Evolutionary conservation across 2,797 vertebrate genomes (phyloP).

Genomic region (Rhynchotus rufescens): DNA sequence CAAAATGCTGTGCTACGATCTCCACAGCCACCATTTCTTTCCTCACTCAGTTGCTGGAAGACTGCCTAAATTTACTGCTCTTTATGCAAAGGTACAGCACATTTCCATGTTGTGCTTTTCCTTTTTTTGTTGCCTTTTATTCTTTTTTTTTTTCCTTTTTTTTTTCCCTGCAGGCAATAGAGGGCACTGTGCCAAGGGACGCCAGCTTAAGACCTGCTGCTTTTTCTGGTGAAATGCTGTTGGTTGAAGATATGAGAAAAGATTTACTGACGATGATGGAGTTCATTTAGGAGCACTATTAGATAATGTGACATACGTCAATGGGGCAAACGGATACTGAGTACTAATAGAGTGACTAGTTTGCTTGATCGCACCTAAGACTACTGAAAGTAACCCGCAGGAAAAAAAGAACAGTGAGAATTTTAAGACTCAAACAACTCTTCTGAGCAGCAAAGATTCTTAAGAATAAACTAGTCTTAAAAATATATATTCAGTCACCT

Average conservation of each 20-base stretch:
- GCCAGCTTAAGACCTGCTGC: not conserved
- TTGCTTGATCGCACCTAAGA: not conserved
- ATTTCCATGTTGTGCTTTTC: not conserved
- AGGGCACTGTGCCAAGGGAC: constrained; percentile 40
- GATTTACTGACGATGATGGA: not conserved
- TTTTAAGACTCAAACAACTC: not conserved
- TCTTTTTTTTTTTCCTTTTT: not conserved
- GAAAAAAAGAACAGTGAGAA: not conserved
- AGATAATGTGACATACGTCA: not conserved
- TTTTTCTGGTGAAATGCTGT: not conserved
- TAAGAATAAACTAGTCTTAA: constrained; percentile 30
- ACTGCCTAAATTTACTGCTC: not conserved
- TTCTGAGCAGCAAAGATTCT: not conserved
- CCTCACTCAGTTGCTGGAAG: not conserved
- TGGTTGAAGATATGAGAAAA: not conserved
- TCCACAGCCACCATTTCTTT: fast-evolving
- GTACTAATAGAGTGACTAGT: not conserved
- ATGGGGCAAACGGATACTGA: not conserved
- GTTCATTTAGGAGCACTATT: constrained; percentile 7
- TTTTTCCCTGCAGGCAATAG: not conserved
- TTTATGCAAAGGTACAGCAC: not conserved
- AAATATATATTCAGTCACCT: not conserved
- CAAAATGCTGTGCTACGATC: fast-evolving
- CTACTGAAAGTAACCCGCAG: not conserved
- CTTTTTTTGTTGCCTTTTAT: too few relatives aligned